Percentiles rank a stretch among this genome's conserved stretches.
Evolutionary conservation across 1,140 invertebrate species (phyloP).

Genomic region (Sycobia sp.): DNA sequence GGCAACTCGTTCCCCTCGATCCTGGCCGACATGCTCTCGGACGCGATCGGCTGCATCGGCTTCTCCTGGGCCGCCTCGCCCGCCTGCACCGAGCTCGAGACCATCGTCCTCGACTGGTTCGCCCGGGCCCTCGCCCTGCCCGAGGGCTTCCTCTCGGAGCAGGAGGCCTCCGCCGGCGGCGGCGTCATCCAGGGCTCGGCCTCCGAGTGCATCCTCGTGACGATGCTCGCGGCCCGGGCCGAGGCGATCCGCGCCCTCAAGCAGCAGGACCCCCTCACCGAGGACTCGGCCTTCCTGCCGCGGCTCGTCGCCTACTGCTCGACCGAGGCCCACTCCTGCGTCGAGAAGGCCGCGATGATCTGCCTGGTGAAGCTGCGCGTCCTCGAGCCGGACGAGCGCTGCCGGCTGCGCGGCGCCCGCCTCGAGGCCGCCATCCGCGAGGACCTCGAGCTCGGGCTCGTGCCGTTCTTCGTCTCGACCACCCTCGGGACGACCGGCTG

Average conservation of each 20-base stretch:
- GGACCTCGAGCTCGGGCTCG: conserved; percentile 77
- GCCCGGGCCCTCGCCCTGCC: conserved; percentile 67
- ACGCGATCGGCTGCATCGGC: conserved; percentile 90
- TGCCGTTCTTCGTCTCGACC: conserved; percentile 85
- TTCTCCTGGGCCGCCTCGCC: conserved; percentile 94
- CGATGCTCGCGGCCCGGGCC: conserved; percentile 78
- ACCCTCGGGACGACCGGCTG: conserved; percentile 82
- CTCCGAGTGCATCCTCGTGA: conserved; percentile 86
- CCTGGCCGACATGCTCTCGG: conserved; percentile 89
- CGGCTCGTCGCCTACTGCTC: conserved; percentile 83
- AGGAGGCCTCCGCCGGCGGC: conserved; percentile 67
- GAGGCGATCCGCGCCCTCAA: conserved; percentile 77
- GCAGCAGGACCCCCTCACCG: conserved; percentile 57
- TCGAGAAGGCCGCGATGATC: conserved; percentile 94
- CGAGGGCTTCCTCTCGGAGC: conserved; percentile 61
- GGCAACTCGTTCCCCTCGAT: conserved; percentile 95
- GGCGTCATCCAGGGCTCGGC: conserved; percentile 84
- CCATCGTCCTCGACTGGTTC: conserved; percentile 73
- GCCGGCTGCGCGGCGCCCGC: conserved; percentile 75
- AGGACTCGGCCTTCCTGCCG: conserved; percentile 78
- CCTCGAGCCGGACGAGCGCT: conserved; percentile 84
- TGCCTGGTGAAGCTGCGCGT: conserved; percentile 85
- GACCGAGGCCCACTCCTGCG: conserved; percentile 87
- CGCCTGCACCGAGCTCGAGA: conserved; percentile 84
- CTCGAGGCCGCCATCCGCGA: conserved; percentile 74